These are phyloP conservation scores for Uropetala carovei DNA, from an alignment of 2,888 invertebrate species.

Conservation along the genomic window DNA sequence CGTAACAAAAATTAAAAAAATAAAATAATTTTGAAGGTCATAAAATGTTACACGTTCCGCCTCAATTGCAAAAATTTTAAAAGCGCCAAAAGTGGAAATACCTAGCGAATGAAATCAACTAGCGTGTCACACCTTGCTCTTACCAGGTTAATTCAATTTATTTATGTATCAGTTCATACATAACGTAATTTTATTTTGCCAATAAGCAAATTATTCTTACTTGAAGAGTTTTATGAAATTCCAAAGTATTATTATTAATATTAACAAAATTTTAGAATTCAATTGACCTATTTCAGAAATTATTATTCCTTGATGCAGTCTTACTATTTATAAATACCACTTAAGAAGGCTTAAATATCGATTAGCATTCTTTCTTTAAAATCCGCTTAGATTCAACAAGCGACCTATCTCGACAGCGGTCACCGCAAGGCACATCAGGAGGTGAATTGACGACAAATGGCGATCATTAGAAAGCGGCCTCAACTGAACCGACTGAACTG, in stretches of 20 bases:
- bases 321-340: background rate
- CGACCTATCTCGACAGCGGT: conserved; percentile 14
- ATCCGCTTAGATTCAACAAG: conserved; percentile 45
- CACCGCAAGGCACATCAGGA: conserved; percentile 39
- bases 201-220: too few species aligned
- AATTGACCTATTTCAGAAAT: conserved; percentile 20
- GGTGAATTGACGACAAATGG: conserved; percentile 58
- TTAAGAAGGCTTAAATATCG: background rate
- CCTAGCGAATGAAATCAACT: background rate
- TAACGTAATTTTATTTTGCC: too few species aligned
- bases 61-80: background rate
- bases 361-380: conserved; percentile 11
- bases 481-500: conserved; percentile 56
- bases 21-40: too few species aligned
- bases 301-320: background rate
- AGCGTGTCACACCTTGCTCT: background rate
- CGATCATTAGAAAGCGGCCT: conserved; percentile 62
- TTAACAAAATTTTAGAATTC: background rate
- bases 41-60: too few species aligned
- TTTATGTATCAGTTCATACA: too few species aligned
- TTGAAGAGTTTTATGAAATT: too few species aligned
- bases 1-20: too few species aligned
- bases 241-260: too few species aligned
- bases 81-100: conserved; percentile 19
- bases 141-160: too few species aligned